These are phyloP conservation scores for Gymnobelideus leadbeateri DNA, from an alignment of 2,113 vertebrate species.

Conservation along the genomic window DNA sequence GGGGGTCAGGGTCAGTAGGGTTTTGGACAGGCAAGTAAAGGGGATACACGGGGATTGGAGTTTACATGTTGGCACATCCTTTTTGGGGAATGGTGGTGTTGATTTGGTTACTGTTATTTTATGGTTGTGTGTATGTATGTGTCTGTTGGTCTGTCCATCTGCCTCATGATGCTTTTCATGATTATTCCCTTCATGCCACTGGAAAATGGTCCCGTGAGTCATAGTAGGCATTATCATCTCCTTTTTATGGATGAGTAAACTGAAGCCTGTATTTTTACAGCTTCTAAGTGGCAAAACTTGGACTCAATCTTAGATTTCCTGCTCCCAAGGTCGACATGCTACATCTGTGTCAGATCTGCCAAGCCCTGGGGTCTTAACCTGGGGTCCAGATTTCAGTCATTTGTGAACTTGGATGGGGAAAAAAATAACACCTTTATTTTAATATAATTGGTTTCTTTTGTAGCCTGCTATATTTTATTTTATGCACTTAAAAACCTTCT, in stretches of 20 bases:
- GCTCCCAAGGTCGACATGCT: too few species aligned
- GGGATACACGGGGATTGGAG: not conserved
- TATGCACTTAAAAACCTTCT: not conserved
- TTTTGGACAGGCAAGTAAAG: not conserved
- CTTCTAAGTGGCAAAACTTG: not conserved
- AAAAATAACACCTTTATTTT: not conserved
- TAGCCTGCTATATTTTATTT: not conserved
- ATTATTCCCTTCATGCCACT: not conserved
- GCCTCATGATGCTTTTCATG: not conserved
- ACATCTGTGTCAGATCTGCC: not conserved
- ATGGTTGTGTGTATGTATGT: not conserved
- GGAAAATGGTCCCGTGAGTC: not conserved
- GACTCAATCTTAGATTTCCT: not conserved
- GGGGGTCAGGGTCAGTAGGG: not conserved
- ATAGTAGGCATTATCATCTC: not conserved
- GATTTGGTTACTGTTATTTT: not conserved
- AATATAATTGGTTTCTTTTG: not conserved
- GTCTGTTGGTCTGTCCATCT: not conserved
- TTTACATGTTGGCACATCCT: not conserved
- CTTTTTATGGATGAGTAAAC: not conserved
- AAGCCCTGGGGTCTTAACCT: not conserved
- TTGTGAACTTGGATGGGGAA: not conserved
- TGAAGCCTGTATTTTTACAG: not conserved
- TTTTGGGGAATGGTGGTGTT: not conserved
- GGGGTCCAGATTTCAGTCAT: not conserved